Percentiles rank a stretch among this genome's conserved stretches.
phyloP scores from a whole-genome alignment of 2,797 vertebrate genomes.

The Benthosema pterotum region DNA sequence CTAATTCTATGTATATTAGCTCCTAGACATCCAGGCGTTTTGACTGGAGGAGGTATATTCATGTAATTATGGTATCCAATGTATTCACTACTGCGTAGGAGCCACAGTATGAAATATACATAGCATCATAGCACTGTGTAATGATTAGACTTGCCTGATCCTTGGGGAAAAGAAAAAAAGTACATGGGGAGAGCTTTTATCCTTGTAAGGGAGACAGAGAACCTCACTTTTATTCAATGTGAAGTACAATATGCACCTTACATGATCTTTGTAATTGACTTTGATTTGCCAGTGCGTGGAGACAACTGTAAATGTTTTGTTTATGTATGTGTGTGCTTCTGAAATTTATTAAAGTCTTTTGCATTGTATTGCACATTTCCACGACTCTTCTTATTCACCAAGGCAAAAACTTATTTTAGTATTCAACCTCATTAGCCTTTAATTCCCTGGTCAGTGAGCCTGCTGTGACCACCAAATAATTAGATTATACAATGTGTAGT shows the following conservation, averaged over 20 bases:
- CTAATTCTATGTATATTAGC: slow-evolving; percentile 70
- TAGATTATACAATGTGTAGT: slow-evolving; percentile 18
- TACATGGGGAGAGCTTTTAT: slow-evolving; percentile 64
- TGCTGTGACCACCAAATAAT: slow-evolving; percentile 22
- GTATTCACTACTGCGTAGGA: slow-evolving; percentile 80
- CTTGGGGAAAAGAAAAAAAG: slow-evolving; percentile 63
- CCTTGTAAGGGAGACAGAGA: slow-evolving; percentile 71
- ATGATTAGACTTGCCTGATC: slow-evolving; percentile 80
- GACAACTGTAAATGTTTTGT: slow-evolving; percentile 86
- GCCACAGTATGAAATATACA: slow-evolving; percentile 77
- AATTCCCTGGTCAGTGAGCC: slow-evolving; percentile 1
- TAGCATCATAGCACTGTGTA: slow-evolving; percentile 83
- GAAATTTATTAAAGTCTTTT: slow-evolving; percentile 90
- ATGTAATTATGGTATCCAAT: slow-evolving; percentile 82
- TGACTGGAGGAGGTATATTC: slow-evolving; percentile 73
- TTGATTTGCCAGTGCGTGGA: slow-evolving; percentile 85
- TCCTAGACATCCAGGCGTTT: slow-evolving; percentile 69
- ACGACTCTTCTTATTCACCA: slow-evolving; percentile 77
- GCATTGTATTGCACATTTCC: slow-evolving; percentile 82
- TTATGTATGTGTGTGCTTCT: slow-evolving; percentile 88
- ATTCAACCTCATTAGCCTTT: slow-evolving; percentile 25
- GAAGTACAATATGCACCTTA: slow-evolving; percentile 86
- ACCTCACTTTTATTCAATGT: slow-evolving; percentile 84
- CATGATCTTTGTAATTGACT: slow-evolving; percentile 83
- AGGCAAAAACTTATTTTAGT: slow-evolving; percentile 28